phyloP scores from a whole-genome alignment of 2,888 invertebrate genomes.

The Silvanus unidentatus region DNA sequence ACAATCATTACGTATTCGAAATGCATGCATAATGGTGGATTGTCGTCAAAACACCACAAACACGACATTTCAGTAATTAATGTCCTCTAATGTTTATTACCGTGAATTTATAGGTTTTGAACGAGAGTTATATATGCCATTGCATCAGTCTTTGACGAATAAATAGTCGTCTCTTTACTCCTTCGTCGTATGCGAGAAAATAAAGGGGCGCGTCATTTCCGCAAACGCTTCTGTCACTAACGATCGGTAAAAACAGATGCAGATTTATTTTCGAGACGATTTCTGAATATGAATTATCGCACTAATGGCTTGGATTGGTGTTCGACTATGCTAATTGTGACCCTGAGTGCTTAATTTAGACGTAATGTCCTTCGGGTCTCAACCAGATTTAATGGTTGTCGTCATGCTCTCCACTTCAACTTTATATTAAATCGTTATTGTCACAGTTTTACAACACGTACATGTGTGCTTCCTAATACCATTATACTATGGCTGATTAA shows the following conservation, averaged over 20 bases:
- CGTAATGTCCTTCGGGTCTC: slow-evolving; percentile 36
- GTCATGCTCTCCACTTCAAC: slow-evolving; percentile 32
- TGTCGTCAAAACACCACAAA: slow-evolving; percentile 21
- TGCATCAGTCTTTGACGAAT: not conserved
- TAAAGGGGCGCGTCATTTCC: slow-evolving; percentile 9
- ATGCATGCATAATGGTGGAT: slow-evolving; percentile 10
- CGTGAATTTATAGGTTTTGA: slow-evolving; percentile 16
- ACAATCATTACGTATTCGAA: slow-evolving; percentile 1
- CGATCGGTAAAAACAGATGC: slow-evolving; percentile 31
- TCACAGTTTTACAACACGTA: slow-evolving; percentile 25
- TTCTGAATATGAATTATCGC: slow-evolving; percentile 33
- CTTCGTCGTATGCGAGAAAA: not conserved
- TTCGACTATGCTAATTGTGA: slow-evolving; percentile 37
- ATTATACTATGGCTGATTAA: too few relatives aligned
- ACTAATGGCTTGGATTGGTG: slow-evolving; percentile 30
- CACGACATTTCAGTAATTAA: slow-evolving; percentile 22
- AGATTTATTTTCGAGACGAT: slow-evolving; percentile 24
- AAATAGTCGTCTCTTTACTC: slow-evolving; percentile 2
- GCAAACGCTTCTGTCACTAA: slow-evolving; percentile 19
- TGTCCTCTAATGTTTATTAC: slow-evolving; percentile 22
- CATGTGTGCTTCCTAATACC: slow-evolving; percentile 17
- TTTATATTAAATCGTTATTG: slow-evolving; percentile 28
- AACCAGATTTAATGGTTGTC: slow-evolving; percentile 33
- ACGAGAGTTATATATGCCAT: slow-evolving; percentile 3
- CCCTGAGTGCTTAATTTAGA: slow-evolving; percentile 38